Base-by-base conservation (phyloP, 2,113 vertebrate species). In the Chionomys nivalis region DNA sequence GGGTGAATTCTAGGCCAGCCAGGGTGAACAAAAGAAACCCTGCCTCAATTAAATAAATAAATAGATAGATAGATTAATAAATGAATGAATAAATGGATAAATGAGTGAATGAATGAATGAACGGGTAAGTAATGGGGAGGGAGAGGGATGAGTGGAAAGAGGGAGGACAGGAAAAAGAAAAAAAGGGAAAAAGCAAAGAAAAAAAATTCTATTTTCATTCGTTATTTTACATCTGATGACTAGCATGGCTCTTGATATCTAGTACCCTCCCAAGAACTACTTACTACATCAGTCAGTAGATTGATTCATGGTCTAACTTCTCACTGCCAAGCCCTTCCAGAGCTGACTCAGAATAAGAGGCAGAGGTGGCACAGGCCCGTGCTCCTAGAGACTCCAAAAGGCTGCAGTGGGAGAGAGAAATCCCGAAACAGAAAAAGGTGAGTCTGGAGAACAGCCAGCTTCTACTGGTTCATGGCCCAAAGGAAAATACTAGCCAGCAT, bases 401-500 rank as follows among this genome's bases (percentile, higher is more conserved):
- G 55, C 79, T 42, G 58, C 24, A 26, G 81, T 42, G 24, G 58
- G n/a, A 42, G 52, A 26, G 33, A 82, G 52, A 39, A 82, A 58
- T 58, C 52, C 7, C 7, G 78, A 39, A 33, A 82, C 6, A 2
- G 55, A 47, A 63, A 87, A 91, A 7, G 13, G 1, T 65, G 31
- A 68, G 88, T 93, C 1, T 89, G n/a, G 13, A 55, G 76, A 36
- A 94, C 55, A 58, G 39, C 6, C 55, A 95, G 31, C 0, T 75
- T 94, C 70, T 70, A 91, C 16, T 31, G 85, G 88, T 81, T 90
- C 21, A 92, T 82, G 58, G 42, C n/a, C 86, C 87, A 95, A 93
- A 85, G 52, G 81, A 89, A 76, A 92, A 70, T 13, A 78, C 55
- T 93, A 91, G 61, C 36, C 44, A 81, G 93, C 36, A 87, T 19